Evolutionary conservation across 2,113 vertebrate species (phyloP), one percentile per base, ranked within the genome.

Genomic region (Loxodonta africana): DNA sequence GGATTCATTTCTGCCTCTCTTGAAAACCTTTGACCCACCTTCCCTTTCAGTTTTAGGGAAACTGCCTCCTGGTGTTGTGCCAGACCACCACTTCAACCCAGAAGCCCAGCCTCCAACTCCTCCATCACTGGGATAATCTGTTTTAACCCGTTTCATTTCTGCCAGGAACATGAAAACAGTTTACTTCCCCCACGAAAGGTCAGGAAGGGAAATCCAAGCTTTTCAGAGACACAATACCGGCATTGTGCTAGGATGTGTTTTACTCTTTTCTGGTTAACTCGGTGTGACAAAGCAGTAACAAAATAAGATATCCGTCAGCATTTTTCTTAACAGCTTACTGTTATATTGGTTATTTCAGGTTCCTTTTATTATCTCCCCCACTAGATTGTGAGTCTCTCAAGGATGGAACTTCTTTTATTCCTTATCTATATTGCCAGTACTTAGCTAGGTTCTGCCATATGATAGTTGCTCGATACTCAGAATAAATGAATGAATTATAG

Each of bases 401-500:
- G n/a, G 33, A 80, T 25, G 18, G 48, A 11, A 48, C 41, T 88
- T 78, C 63, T 91, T 74, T 95, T 9, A 44, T 46, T 88, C 10
- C 5, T 28, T 3, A 23, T 82, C 74, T 91, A 71, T 77, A 77
- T n/a, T 37, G 21, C 21, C 21, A 88, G 63, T 93, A 89, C 33
- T 93, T 67, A 48, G 33, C 69, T 69, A 65, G 46, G 10, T 85
- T 69, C 86, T 93, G 6, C 48, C 9, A 8, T 30, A 25, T 83
- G 74, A 25, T 83, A 91, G 37, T 94, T 97, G 48, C 57, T 91
- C 94, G 87, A 63, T 71, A 97, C 83, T 94, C 93, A 92, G 14
- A 78, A 71, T 83, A 93, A 76, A 67, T n/a, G 69, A 97, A 71
- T 69, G 21, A 48, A 51, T 63, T 83, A 46, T 60, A 65, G 77